phyloP scores from a whole-genome alignment of 2,888 invertebrate genomes.

The Hemicrepidius hirtus region DNA sequence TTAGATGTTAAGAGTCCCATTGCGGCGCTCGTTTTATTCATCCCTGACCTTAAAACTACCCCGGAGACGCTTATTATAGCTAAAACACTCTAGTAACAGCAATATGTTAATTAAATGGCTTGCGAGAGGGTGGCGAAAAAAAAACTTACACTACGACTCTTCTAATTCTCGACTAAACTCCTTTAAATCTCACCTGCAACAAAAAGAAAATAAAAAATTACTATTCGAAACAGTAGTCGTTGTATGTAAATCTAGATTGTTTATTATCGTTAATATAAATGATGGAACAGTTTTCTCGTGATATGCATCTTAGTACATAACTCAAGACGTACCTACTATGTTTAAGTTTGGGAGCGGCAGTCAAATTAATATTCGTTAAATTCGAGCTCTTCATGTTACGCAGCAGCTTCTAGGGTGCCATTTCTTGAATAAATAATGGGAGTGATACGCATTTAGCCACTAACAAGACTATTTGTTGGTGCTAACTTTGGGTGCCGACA shows the following conservation, averaged over 20 bases:
- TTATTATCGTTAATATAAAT: conserved; percentile 29
- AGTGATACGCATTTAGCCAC: conserved; percentile 29
- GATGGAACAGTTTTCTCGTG: conserved; percentile 9
- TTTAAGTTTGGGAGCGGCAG: conserved; percentile 22
- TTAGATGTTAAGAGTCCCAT: conserved; percentile 14
- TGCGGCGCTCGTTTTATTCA: conserved; percentile 25
- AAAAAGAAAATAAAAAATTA: conserved; percentile 22
- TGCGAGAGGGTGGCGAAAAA: neutral
- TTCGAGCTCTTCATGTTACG: conserved; percentile 26
- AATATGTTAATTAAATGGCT: conserved; percentile 17
- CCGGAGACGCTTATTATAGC: conserved; percentile 18
- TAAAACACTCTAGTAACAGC: conserved; percentile 12
- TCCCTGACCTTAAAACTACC: conserved; percentile 27
- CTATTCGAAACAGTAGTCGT: conserved; percentile 4
- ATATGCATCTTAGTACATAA: conserved; percentile 26
- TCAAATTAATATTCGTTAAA: conserved; percentile 35
- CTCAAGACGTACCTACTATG: conserved; percentile 28
- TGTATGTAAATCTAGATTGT: conserved; percentile 12
- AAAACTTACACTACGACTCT: neutral
- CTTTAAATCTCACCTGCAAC: conserved; percentile 16
- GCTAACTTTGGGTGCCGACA: conserved; percentile 4
- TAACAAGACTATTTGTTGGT: conserved; percentile 33
- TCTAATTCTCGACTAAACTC: neutral
- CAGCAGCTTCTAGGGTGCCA: conserved; percentile 18
- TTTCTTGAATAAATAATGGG: conserved; percentile 26